phyloP scores from a whole-genome alignment of 2,888 invertebrate genomes.

The Leptinotarsa peninsularis region DNA sequence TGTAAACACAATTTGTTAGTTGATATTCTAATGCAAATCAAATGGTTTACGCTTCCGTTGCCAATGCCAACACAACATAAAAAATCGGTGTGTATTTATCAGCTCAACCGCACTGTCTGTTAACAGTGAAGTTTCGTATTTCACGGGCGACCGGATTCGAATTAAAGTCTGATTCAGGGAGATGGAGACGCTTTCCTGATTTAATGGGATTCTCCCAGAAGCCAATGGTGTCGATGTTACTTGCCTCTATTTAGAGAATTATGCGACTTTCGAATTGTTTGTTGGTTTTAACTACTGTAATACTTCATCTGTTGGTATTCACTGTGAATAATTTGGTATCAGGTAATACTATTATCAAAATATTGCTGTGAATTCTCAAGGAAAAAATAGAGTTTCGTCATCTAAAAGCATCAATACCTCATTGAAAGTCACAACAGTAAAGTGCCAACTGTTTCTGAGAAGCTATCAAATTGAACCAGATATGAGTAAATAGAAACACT shows the following conservation, averaged over 20 bases:
- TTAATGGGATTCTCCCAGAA: slow-evolving; percentile 7
- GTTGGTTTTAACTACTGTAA: background rate
- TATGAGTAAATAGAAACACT: too few relatives aligned
- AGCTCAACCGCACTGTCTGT: slow-evolving; percentile 8
- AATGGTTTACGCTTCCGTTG: background rate
- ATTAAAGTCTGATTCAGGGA: slow-evolving; percentile 17
- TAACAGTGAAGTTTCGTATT: slow-evolving; percentile 17
- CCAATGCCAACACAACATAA: slow-evolving; percentile 7
- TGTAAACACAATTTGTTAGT: background rate
- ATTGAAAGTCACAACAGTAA: too few relatives aligned
- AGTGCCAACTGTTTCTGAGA: too few relatives aligned
- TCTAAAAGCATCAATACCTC: too few relatives aligned
- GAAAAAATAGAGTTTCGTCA: too few relatives aligned
- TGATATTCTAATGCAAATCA: slow-evolving; percentile 6
- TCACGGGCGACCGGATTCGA: slow-evolving; percentile 11
- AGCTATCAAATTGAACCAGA: too few relatives aligned
- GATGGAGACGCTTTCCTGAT: slow-evolving; percentile 15
- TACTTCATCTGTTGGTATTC: too few relatives aligned
- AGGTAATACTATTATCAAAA: too few relatives aligned
- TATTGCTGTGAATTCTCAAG: too few relatives aligned
- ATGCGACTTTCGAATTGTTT: background rate
- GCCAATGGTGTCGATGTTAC: background rate
- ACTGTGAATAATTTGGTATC: too few relatives aligned
- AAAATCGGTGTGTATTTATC: slow-evolving; percentile 8
- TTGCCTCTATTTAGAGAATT: background rate